Conservation (phyloP, 2,888 invertebrate genomes). For the Agrotis segetum region DNA sequence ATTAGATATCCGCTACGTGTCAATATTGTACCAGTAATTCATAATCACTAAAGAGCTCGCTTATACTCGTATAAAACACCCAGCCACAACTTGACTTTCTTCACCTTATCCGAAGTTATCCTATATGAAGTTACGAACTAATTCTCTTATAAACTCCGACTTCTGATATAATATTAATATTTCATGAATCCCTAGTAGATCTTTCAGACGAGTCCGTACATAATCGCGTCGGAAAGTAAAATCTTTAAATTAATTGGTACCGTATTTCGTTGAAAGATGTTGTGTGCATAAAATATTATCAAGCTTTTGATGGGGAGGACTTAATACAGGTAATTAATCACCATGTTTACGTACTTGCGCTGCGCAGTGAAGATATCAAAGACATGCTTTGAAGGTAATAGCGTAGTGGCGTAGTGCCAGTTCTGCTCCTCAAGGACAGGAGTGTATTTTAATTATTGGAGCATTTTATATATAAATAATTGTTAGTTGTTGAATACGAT, state of each 20-base stretch:
- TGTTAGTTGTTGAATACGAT: too few species aligned
- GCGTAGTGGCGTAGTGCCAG: too few species aligned
- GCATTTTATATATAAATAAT: too few species aligned
- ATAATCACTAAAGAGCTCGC: neutral
- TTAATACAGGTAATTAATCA: conserved; percentile 44
- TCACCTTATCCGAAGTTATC: conserved; percentile 24
- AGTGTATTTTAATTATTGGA: too few species aligned
- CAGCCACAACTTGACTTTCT: conserved; percentile 21
- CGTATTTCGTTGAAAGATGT: conserved; percentile 33
- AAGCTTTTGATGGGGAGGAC: neutral
- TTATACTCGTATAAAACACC: conserved; percentile 10
- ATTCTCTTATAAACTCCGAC: conserved; percentile 54
- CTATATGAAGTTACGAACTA: conserved; percentile 43
- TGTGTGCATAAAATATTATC: conserved; percentile 21
- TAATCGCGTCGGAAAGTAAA: conserved; percentile 36
- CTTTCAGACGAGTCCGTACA: conserved; percentile 18
- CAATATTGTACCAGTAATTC: neutral
- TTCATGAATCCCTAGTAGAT: conserved; percentile 53
- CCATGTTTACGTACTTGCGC: neutral
- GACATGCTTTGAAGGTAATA: neutral
- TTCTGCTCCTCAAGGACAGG: too few species aligned
- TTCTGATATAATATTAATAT: conserved; percentile 52
- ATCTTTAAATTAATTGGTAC: conserved; percentile 47
- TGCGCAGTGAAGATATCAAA: conserved; percentile 4
- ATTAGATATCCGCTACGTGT: neutral